These are phyloP conservation scores for Odocoileus virginianus DNA, from an alignment of 2,113 vertebrate genomes.

Conservation along the genomic window DNA sequence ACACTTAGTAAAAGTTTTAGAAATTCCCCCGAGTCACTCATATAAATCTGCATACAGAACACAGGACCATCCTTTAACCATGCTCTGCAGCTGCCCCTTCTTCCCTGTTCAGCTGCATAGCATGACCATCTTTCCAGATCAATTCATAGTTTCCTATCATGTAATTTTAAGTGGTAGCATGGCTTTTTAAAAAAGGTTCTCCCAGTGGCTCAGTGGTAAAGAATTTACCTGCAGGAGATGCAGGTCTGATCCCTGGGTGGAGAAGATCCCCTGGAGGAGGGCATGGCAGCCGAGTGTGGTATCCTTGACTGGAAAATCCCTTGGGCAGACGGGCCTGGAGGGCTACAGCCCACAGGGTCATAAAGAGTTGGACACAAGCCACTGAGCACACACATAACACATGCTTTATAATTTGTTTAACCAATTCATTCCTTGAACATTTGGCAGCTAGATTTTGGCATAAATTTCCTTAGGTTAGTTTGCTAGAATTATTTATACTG, in stretches of 20 bases:
- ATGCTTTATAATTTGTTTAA: not conserved
- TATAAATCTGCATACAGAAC: not conserved
- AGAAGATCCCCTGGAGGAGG: not conserved
- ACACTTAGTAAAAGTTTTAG: not conserved
- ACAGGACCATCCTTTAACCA: not conserved
- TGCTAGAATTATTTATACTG: not conserved
- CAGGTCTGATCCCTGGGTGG: not conserved
- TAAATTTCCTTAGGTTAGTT: not conserved
- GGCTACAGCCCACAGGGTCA: not conserved
- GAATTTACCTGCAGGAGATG: not conserved
- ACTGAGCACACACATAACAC: not conserved
- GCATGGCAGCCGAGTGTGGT: not conserved
- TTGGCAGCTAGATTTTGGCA: not conserved
- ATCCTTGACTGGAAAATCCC: not conserved
- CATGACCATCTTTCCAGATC: not conserved
- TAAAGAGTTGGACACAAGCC: not conserved
- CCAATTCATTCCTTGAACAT: not conserved
- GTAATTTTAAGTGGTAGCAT: not conserved
- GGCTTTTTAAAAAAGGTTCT: not conserved
- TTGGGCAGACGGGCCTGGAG: not conserved
- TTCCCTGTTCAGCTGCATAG: not conserved
- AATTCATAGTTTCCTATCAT: not conserved
- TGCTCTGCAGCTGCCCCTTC: not conserved
- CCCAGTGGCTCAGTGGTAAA: not conserved
- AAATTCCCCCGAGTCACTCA: not conserved